Base-by-base conservation (phyloP, 1,140 invertebrate species). In the Anagrus nilaparvatae region DNA sequence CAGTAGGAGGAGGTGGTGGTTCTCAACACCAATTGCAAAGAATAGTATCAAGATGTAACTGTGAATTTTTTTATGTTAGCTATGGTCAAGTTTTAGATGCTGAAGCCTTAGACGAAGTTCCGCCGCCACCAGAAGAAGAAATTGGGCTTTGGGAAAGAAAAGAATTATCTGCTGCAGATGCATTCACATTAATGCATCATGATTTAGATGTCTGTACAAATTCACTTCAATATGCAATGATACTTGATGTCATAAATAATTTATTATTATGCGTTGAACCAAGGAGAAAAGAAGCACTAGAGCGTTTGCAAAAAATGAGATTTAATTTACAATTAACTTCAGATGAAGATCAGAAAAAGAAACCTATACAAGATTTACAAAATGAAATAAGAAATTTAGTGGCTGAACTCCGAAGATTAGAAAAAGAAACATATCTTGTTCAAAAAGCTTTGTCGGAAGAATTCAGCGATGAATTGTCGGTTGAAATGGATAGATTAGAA, bases 141-240 rank as follows among this genome's bases (percentile, higher is more conserved):
- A 70, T 70, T 0, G 76, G 74, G 34, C 79, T 77, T 0, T 85
- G 82, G 78, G 81, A 84, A 47, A 74, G 79, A 45, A 76, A 79
- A 47, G 85, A 94, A 54, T 46, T 65, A 1, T 81, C 84, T 20
- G 86, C 88, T 12, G 90, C 95, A 5, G 94, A 99, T 70, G 90
- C 91, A 3, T 97, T 99, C 56, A 98, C 93, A 1, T 69, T 99
- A 2, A 95, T 97, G 79, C 96, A 99, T 72, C 88, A 99, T 59
- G 95, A 98, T 68, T 70, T 99, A 3, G 90, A 98, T 60, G 89
- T 97, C 1, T 95, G 87, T 66, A 97, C 94, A 5, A 98, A 98
- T 68, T 94, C 91, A 1, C 72, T 94, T 47, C 86, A 89, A 67
- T 97, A 96, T 67, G 84, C 85, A 2, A 96, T 97, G 87, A 79